A percentile compares a stretch with the other conserved stretches of the same genome.
Evolutionary conservation across 2,113 vertebrate species (phyloP).

Genomic region (Solea solea): DNA sequence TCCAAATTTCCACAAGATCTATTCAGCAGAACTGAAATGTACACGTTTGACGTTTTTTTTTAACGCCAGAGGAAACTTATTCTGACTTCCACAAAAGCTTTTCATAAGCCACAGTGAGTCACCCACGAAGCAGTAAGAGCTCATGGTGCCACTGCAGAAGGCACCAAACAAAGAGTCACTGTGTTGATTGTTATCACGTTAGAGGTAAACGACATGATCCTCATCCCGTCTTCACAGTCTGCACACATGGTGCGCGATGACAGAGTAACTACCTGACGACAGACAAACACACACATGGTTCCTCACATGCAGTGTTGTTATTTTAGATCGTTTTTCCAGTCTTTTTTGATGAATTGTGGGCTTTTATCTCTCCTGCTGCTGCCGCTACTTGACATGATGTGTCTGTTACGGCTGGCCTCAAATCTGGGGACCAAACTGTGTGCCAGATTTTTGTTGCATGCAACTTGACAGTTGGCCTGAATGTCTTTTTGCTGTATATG

Average conservation of each 20-base stretch:
- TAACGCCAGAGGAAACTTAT: too few relatives aligned
- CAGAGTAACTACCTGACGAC: slow-evolving; percentile 21
- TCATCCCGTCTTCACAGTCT: slow-evolving; percentile 11
- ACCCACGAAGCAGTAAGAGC: neutral
- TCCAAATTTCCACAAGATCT: too few relatives aligned
- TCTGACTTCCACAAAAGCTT: slow-evolving; percentile 30
- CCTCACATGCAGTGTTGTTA: neutral
- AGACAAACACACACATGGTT: neutral
- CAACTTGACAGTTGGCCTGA: neutral
- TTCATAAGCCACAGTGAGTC: slow-evolving; percentile 30
- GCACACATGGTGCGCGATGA: neutral
- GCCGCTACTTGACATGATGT: neutral
- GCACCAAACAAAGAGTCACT: neutral
- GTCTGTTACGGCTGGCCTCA: neutral
- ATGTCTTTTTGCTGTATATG: neutral
- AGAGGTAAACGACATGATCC: neutral
- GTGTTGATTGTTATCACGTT: slow-evolving; percentile 15
- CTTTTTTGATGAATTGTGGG: slow-evolving; percentile 15
- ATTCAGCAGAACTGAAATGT: too few relatives aligned
- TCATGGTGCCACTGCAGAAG: neutral
- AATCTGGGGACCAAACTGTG: slow-evolving; percentile 4
- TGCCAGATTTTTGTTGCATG: slow-evolving; percentile 24
- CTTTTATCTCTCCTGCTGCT: neutral
- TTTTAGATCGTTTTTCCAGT: neutral
- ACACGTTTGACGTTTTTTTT: too few relatives aligned